Conservation (phyloP, 2,113 vertebrate genomes). For the Epinephelus cyanopodus region DNA sequence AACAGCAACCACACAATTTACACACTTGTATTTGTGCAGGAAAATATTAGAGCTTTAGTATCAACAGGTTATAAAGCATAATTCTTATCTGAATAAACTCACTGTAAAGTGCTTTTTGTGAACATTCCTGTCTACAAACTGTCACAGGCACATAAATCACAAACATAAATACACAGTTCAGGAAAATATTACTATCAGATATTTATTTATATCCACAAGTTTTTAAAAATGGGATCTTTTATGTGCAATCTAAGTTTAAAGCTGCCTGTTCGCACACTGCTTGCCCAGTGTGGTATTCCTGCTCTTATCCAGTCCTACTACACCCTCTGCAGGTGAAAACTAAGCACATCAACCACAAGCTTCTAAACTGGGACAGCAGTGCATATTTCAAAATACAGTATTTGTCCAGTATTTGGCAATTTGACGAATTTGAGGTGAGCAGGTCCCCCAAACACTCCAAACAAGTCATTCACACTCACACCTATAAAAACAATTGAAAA, state of each 20-base stretch:
- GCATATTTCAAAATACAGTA: neutral
- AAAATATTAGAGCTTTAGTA: neutral
- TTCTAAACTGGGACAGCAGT: neutral
- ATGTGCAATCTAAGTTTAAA: neutral
- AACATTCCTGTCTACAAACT: neutral
- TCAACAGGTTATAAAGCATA: slow-evolving; percentile 42
- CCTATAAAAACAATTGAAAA: neutral
- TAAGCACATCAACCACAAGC: neutral
- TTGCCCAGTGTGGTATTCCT: neutral
- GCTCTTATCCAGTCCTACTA: slow-evolving; percentile 63
- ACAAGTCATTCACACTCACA: neutral
- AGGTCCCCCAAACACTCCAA: neutral
- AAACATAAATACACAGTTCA: neutral
- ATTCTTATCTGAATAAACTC: neutral
- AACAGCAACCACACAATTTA: slow-evolving; percentile 5
- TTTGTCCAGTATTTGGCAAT: too few relatives aligned
- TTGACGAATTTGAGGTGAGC: neutral
- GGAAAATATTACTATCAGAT: slow-evolving; percentile 19
- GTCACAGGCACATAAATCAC: neutral
- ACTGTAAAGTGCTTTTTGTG: neutral
- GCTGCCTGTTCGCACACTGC: neutral
- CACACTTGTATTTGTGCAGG: neutral
- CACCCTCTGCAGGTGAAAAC: slow-evolving; percentile 77
- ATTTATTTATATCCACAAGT: slow-evolving; percentile 16
- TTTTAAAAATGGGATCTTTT: slow-evolving; percentile 23